Conservation (phyloP, 2,888 invertebrate genomes). For the Drosophila mayaguana region DNA sequence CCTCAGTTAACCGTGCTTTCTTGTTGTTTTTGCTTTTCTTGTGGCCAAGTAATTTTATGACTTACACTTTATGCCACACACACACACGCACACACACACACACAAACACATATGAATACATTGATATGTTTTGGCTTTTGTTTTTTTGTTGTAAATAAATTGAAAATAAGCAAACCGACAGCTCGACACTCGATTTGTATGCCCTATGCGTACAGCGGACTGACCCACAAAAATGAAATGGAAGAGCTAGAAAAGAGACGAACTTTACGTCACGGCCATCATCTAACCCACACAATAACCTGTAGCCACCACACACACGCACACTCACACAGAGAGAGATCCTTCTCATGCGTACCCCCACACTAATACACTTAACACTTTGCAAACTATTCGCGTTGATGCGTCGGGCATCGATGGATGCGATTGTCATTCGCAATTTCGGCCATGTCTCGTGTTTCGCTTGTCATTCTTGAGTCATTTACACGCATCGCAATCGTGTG, state of each 20-base stretch:
- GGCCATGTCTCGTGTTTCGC: constrained; percentile 27
- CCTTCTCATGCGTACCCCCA: not conserved
- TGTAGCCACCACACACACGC: not conserved
- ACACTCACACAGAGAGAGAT: not conserved
- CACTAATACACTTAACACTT: constrained; percentile 68
- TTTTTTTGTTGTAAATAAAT: constrained; percentile 56
- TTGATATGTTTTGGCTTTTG: constrained; percentile 14
- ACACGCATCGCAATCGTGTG: constrained; percentile 3
- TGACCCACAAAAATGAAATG: constrained; percentile 36
- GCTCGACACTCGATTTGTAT: constrained; percentile 67
- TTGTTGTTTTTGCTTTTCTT: constrained; percentile 17
- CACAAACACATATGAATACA: constrained; percentile 27
- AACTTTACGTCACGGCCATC: constrained; percentile 45
- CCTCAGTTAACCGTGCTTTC: not conserved
- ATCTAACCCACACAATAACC: not conserved
- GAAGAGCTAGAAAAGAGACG: constrained; percentile 1
- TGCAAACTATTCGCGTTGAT: constrained; percentile 41
- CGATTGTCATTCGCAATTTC: constrained; percentile 25
- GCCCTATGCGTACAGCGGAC: constrained; percentile 53
- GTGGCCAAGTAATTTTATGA: constrained; percentile 62
- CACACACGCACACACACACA: constrained; percentile 7
- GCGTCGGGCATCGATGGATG: constrained; percentile 29
- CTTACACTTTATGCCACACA: constrained; percentile 42
- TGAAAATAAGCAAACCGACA: constrained; percentile 60
- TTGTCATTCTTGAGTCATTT: constrained; percentile 39